phyloP scores from a whole-genome alignment of 2,113 vertebrate species.

The Crocuta crocuta region DNA sequence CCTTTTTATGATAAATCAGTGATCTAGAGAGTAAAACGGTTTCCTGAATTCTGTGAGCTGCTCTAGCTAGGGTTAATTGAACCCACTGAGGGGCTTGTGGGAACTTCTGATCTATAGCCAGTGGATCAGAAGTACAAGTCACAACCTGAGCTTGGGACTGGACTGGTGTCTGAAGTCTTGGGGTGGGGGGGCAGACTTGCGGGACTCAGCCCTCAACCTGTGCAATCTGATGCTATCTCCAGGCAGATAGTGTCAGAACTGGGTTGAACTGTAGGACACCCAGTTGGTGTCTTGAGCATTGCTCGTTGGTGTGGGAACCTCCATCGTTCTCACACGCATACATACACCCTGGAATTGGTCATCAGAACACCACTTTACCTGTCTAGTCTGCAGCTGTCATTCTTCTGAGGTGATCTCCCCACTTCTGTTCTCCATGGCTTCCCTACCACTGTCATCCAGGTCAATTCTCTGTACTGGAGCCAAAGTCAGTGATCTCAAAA shows the following conservation, averaged over 20 bases:
- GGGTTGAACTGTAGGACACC: neutral
- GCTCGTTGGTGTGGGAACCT: neutral
- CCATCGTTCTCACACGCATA: neutral
- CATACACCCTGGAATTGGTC: neutral
- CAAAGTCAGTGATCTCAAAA: neutral
- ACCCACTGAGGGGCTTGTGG: neutral
- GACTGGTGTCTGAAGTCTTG: neutral
- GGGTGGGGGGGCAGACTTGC: neutral
- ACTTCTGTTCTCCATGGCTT: neutral
- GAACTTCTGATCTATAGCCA: neutral
- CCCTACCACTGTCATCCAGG: neutral
- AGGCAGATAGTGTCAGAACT: neutral
- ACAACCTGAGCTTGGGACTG: neutral
- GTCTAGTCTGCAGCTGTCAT: neutral
- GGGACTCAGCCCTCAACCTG: neutral
- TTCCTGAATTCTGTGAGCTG: neutral
- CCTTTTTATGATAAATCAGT: neutral
- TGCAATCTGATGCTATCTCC: neutral
- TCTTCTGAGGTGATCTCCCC: neutral
- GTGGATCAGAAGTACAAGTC: neutral
- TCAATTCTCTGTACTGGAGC: neutral
- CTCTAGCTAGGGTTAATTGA: neutral
- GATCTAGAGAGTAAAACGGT: neutral
- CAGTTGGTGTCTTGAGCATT: neutral
- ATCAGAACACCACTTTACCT: neutral